Conservation (phyloP, 2,888 invertebrate species). For the Cephus spinipes region DNA sequence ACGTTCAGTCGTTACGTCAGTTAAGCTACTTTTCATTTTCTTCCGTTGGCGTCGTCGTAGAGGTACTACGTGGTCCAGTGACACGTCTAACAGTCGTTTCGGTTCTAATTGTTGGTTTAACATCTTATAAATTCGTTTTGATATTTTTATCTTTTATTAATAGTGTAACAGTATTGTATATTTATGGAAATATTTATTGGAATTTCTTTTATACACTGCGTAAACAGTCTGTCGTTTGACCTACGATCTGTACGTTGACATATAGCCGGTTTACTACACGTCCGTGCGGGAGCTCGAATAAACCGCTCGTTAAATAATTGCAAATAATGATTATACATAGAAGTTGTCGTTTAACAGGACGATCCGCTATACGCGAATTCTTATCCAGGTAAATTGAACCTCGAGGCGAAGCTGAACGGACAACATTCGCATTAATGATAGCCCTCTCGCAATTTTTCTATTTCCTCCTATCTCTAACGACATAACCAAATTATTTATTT, state of each 20-base stretch:
- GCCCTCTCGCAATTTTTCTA: neutral
- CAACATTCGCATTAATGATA: neutral
- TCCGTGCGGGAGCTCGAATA: neutral
- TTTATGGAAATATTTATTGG: neutral
- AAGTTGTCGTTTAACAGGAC: neutral
- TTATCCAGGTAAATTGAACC: slow-evolving; percentile 6
- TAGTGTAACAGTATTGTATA: neutral
- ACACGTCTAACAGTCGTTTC: neutral
- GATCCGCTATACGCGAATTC: slow-evolving; percentile 1
- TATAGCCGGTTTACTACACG: neutral
- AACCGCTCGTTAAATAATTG: slow-evolving; percentile 22
- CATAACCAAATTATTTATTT: neutral
- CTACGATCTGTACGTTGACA: neutral
- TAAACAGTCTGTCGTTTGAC: neutral
- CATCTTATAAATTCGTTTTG: neutral
- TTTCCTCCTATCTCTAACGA: neutral
- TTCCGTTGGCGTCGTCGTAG: neutral
- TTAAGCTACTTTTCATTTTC: neutral
- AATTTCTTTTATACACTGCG: neutral
- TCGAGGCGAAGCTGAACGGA: neutral
- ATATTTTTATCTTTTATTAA: neutral
- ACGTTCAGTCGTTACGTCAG: neutral
- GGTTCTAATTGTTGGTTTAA: neutral
- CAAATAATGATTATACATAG: slow-evolving; percentile 25
- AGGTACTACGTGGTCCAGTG: neutral